Evolutionary conservation across 2,888 invertebrate genomes (phyloP), one percentile per base, ranked within the genome.

Genomic region (Drosophila peninsularis): DNA sequence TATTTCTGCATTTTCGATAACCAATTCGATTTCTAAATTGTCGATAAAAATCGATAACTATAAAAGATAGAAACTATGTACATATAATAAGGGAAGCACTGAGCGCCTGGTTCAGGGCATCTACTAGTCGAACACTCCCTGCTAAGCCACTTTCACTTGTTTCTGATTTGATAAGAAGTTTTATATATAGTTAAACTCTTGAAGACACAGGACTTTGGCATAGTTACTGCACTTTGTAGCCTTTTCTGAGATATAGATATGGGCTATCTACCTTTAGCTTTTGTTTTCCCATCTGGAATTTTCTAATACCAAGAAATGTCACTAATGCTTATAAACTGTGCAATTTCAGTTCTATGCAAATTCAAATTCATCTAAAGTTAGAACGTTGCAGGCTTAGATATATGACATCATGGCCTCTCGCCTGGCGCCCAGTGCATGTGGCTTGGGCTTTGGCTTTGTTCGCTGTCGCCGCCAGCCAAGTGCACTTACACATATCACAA

Each of bases 351-450:
- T n/a, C n/a, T n/a, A n/a, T n/a, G n/a, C n/a, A n/a, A n/a, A n/a
- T n/a, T n/a, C n/a, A n/a, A n/a, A n/a, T n/a, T n/a, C n/a, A n/a
- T n/a, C n/a, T n/a, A n/a, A n/a, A n/a, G n/a, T n/a, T n/a, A n/a
- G n/a, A n/a, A n/a, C n/a, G n/a, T n/a, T n/a, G n/a, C n/a, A n/a
- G n/a, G n/a, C n/a, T n/a, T n/a, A n/a, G n/a, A n/a, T n/a, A n/a
- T n/a, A n/a, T 86, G 84, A 83, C 82, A 83, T 83, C 84, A 83
- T 79, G 65, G 54, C 56, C 65, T 71, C 69, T 78, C 45, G 41
- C 30, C 24, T 80, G 52, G 53, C 41, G 50, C 34, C 55, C 69
- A 24, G 10, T 13, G 21, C 9, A 24, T 50, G 32, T 34, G 50
- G 34, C 50, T 67, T 70, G 69, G 60, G 41, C 36, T 36, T 36